These are phyloP conservation scores for Megaustenia siamemsis DNA, from an alignment of 2,888 invertebrate genomes.

Conservation along the genomic window DNA sequence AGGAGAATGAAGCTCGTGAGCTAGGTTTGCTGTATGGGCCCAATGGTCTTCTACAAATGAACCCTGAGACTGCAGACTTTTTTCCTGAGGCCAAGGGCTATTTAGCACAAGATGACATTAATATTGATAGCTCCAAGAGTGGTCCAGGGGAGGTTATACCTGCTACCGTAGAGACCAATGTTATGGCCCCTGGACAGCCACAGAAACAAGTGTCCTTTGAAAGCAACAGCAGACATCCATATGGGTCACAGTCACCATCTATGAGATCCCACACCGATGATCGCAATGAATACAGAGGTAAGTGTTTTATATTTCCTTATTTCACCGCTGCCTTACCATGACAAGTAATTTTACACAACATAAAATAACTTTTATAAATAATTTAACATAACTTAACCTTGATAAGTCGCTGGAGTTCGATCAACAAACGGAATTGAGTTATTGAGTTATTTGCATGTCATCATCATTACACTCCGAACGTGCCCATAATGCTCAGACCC, in stretches of 20 bases:
- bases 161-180: not conserved
- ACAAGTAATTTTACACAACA: no score
- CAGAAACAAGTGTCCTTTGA: not conserved
- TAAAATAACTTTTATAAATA: no score
- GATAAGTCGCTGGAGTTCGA: no score
- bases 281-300: not conserved
- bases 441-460: no score
- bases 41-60: slow-evolving; percentile 77
- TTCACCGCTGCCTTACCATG: no score
- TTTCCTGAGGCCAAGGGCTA: slow-evolving; percentile 55
- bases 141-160: not conserved
- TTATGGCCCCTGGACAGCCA: not conserved
- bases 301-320: not conserved
- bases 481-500: no score
- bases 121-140: not conserved
- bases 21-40: slow-evolving; percentile 88
- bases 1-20: slow-evolving; percentile 96
- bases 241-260: not conserved
- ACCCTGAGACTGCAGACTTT: slow-evolving; percentile 66
- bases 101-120: not conserved
- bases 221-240: not conserved
- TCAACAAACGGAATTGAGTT: no score
- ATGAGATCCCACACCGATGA: not conserved
- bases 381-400: no score
- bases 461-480: no score